Evolutionary conservation across 1,140 invertebrate species (phyloP).

Genomic region (Zaprionus gabonicus): DNA sequence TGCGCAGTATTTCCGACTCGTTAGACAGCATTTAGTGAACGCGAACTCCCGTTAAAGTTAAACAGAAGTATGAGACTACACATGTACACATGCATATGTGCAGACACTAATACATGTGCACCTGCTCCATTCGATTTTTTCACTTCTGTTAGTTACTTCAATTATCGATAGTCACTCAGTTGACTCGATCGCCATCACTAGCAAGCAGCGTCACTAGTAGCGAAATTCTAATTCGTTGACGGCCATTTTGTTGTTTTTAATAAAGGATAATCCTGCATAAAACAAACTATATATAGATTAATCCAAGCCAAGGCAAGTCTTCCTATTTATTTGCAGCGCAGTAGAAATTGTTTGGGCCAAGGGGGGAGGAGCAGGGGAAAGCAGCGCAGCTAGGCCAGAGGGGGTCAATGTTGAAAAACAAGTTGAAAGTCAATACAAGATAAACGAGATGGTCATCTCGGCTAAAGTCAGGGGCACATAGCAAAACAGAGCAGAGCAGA

Average conservation of each 20-base stretch:
- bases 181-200: background rate
- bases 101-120: background rate
- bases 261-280: background rate
- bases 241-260: background rate
- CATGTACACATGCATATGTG: background rate
- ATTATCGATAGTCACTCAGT: background rate
- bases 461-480: constrained; percentile 13
- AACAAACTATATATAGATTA: background rate
- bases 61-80: background rate
- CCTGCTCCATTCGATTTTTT: background rate
- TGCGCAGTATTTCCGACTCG: background rate
- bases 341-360: background rate
- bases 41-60: background rate
- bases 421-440: constrained; percentile 45
- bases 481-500: too few relatives aligned
- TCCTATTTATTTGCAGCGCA: constrained; percentile 1
- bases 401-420: constrained; percentile 47
- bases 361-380: background rate
- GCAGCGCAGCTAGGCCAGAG: background rate
- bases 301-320: background rate
- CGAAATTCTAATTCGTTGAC: background rate
- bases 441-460: constrained; percentile 39
- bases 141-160: background rate
- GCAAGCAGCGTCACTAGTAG: background rate
- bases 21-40: background rate